Evolutionary conservation across 2,113 vertebrate species (phyloP).

Genomic region (Lipophrys pholis): DNA sequence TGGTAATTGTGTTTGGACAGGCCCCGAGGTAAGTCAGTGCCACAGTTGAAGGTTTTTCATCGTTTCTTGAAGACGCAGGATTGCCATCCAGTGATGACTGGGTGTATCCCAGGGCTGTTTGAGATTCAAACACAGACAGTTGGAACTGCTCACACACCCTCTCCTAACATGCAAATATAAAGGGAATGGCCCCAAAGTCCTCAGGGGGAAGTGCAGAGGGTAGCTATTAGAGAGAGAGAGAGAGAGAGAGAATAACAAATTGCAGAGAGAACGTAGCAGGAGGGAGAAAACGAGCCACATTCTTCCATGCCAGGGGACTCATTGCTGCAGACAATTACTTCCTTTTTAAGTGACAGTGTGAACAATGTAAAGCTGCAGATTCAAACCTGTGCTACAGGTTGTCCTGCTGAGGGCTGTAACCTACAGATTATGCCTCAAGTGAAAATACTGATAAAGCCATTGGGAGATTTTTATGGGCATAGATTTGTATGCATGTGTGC

Average conservation of each 20-base stretch:
- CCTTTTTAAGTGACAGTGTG: conserved; percentile 2
- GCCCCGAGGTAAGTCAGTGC: conserved; percentile 37
- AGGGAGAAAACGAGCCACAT: conserved; percentile 48
- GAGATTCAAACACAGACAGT: conserved; percentile 70
- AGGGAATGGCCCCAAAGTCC: conserved; percentile 55
- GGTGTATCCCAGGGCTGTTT: conserved; percentile 66
- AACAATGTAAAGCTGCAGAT: conserved; percentile 12
- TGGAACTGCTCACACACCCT: conserved; percentile 67
- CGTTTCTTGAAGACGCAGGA: conserved; percentile 39
- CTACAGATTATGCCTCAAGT: neutral
- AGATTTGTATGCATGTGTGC: neutral
- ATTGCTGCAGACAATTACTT: conserved; percentile 17
- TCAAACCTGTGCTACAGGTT: conserved; percentile 49
- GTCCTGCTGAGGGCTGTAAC: conserved; percentile 1
- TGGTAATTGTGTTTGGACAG: conserved; percentile 64
- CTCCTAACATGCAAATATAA: conserved; percentile 80
- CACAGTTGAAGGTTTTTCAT: conserved; percentile 49
- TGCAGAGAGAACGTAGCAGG: conserved; percentile 49
- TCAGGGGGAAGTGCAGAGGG: conserved; percentile 50
- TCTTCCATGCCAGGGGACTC: conserved; percentile 51
- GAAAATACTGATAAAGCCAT: neutral
- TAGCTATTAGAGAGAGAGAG: conserved; percentile 58
- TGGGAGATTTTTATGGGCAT: neutral
- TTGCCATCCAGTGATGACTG: conserved; percentile 49
- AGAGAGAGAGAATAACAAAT: conserved; percentile 50